Base-by-base conservation (phyloP, 1,140 invertebrate genomes). In the Drosophila novamexicana region DNA sequence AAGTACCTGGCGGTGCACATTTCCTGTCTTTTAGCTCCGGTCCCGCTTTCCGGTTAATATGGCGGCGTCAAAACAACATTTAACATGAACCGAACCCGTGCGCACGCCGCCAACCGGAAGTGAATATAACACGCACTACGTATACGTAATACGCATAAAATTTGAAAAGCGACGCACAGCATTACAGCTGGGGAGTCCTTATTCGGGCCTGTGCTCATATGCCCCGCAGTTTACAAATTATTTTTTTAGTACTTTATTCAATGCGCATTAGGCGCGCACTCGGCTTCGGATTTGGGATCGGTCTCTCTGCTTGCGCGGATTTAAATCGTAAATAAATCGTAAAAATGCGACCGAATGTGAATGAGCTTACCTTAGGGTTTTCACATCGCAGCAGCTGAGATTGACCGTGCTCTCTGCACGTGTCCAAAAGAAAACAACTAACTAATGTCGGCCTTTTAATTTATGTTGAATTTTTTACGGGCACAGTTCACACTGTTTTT, bases 21-120 rank as follows among this genome's bases (percentile, higher is more conserved):
- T 88, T 88, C 84, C 84, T 88, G 84, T 78, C 77, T 83, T 65
- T 74, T 52, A 54, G 67, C 70, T 75, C 18, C 70, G 75, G 77
- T 36, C 54, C 59, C 59, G 78, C 59, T 83, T 78, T 88, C 80
- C 77, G 83, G 79, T 88, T 88, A 88, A 89, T 89, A 88, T 89
- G 83, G 83, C 83, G 83, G 83, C 83, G 79, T 88, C 84, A 88
- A 88, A 88, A 88, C 83, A 88, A 88, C 84, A 88, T 88, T 88
- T 83, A 88, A 88, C 76, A 83, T 77, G 65, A 40, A 75, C 66
- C 72, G 66, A 56, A 18, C 40, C 37, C 14, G 40, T 32, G 39
- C 56, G 62, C 67, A 63, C 49, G 58, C 71, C 75, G 75, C 58
- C 71, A 82, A 47, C 68, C 83, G 83, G 83, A 88, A 88, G 83